Percentiles rank a stretch among this genome's conserved stretches.
These are phyloP conservation scores for Nycticebus coucang DNA, from an alignment of 2,113 vertebrate genomes.

Conservation along the genomic window DNA sequence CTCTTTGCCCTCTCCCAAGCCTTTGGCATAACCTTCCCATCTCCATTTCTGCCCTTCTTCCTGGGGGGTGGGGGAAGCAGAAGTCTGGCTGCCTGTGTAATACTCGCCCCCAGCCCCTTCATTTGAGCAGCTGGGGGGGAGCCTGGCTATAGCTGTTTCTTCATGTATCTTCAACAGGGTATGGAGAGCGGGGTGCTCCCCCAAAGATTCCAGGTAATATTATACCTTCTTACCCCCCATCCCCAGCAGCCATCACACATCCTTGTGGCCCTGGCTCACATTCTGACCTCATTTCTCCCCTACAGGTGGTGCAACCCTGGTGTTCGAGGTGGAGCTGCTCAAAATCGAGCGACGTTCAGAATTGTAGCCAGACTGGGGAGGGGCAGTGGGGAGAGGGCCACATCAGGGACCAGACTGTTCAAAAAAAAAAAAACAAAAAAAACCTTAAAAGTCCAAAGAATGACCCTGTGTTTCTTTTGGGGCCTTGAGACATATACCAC, in stretches of 20 bases:
- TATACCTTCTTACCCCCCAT: no score
- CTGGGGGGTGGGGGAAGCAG: not conserved
- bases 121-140: not conserved
- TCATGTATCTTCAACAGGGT: slow-evolving; percentile 82
- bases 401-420: slow-evolving; percentile 73
- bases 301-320: slow-evolving; percentile 92
- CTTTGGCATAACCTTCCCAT: not conserved
- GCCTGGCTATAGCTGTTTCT: not conserved
- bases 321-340: slow-evolving; percentile 94
- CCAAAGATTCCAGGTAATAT: slow-evolving; percentile 92
- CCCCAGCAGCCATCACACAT: no score
- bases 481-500: not conserved
- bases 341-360: slow-evolving; percentile 92
- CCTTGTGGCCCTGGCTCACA: not conserved
- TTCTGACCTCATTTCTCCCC: not conserved
- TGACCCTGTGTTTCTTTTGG: slow-evolving; percentile 67
- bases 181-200: slow-evolving; percentile 93
- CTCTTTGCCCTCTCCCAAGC: not conserved
- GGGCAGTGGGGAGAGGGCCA: slow-evolving; percentile 13
- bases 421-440: not conserved
- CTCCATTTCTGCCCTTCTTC: not conserved
- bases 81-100: not conserved
- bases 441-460: slow-evolving; percentile 24
- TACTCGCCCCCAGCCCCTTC: no score
- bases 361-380: slow-evolving; percentile 83